phyloP scores from a whole-genome alignment of 64 coral and sea anemone species.

The Pocillopora damicornis region DNA sequence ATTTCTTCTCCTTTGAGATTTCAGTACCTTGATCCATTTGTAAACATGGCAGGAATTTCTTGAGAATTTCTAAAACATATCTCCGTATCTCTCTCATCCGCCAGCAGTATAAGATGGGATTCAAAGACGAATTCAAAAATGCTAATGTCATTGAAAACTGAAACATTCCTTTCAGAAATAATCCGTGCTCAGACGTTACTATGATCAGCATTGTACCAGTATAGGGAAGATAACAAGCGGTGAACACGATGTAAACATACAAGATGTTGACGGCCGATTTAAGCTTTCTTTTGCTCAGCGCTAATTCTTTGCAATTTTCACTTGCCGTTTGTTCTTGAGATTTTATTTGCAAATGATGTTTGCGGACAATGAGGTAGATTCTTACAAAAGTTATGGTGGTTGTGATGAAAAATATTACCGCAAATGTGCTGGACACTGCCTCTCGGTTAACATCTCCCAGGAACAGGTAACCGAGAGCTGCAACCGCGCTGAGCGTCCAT shows the following conservation, averaged over 20 bases:
- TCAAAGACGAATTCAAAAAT: slow-evolving; percentile 12
- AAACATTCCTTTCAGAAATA: background rate
- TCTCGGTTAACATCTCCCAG: background rate
- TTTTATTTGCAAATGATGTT: slow-evolving; percentile 11
- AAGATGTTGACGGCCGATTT: slow-evolving; percentile 14
- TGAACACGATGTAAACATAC: background rate
- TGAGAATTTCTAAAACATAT: background rate
- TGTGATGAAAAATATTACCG: background rate
- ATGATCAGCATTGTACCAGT: background rate
- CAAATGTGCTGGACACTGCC: background rate
- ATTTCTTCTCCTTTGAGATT: background rate
- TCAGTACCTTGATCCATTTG: background rate
- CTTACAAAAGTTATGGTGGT: slow-evolving; percentile 4
- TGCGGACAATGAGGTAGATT: background rate
- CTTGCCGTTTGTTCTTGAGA: background rate
- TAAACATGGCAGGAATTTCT: background rate
- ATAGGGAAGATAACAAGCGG: background rate
- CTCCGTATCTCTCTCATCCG: slow-evolving; percentile 31
- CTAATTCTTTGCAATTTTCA: background rate
- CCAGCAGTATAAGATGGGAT: slow-evolving; percentile 42
- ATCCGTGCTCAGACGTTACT: background rate
- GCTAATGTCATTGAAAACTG: background rate
- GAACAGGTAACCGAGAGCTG: background rate
- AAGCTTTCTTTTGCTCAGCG: background rate
- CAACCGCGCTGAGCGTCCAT: background rate